Evolutionary conservation across 2,888 invertebrate species (phyloP).

Genomic region (Cetonia aurata): DNA sequence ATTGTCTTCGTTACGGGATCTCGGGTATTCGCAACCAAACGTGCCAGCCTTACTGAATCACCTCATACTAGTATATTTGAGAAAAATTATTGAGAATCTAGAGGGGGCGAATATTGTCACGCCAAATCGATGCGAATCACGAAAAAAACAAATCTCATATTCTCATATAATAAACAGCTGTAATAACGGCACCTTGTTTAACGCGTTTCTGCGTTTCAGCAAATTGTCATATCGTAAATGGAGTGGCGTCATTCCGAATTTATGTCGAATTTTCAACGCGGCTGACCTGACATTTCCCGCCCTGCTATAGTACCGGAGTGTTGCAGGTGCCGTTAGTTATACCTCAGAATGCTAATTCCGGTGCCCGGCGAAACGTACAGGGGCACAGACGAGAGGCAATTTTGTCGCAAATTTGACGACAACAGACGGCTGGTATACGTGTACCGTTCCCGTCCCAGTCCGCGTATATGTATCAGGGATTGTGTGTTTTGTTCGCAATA

Average conservation of each 20-base stretch:
- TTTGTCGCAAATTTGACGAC: constrained; percentile 31
- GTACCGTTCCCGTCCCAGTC: too few species aligned
- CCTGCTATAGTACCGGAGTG: background rate
- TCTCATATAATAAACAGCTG: too few species aligned
- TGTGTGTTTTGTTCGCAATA: constrained; percentile 56
- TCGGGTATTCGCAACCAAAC: too few species aligned
- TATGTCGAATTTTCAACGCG: constrained; percentile 30
- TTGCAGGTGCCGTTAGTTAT: constrained; percentile 30
- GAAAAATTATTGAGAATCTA: too few species aligned
- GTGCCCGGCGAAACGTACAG: constrained; percentile 15
- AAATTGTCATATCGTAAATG: background rate
- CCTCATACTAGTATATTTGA: too few species aligned
- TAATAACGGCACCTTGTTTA: too few species aligned
- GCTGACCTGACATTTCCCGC: constrained; percentile 10
- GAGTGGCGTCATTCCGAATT: constrained; percentile 8
- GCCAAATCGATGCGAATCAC: too few species aligned
- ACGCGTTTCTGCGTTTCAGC: background rate
- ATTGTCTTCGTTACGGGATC: too few species aligned
- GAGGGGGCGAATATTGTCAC: too few species aligned
- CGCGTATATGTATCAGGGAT: constrained; percentile 28
- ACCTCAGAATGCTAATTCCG: constrained; percentile 31
- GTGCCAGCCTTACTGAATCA: too few species aligned
- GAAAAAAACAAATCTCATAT: too few species aligned
- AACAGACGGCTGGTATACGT: background rate
- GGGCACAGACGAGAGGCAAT: constrained; percentile 29